Evolutionary conservation across 2,797 vertebrate species (phyloP), one percentile per base, ranked within the genome.

Genomic region (Bovichtus diacanthus): DNA sequence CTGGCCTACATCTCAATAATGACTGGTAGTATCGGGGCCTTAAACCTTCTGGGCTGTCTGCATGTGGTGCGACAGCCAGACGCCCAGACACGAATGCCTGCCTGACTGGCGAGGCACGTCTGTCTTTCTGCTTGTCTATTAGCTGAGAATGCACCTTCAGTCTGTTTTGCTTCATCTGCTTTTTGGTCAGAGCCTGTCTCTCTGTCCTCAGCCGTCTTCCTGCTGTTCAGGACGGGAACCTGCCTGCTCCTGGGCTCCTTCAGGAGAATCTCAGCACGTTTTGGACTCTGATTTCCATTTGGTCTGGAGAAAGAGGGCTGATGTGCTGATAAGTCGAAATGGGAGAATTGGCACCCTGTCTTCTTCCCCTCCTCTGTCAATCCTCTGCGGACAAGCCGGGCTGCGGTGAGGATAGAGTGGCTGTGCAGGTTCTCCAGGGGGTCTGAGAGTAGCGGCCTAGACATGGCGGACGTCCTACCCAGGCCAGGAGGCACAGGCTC

Each of bases 391-490:
- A 77, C 0, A 0, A 92, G 80, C 9, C 91, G 78, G 1, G 90
- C 92, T 0, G 92, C 92, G 0, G 78, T 76, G 53, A 92, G 88
- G 74, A 89, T 67, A 3, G 89, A 83, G 68, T 92, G 72, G 29
- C 8, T n/a, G 12, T 64, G 55, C 9, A 13, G 67, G 25, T 19
- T 53, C 64, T 76, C 59, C 31, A 2, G 34, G 5, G n/a, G 43
- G 1, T 50, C 61, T 5, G 64, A 25, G 4, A 10, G 4, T 0
- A 1, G n/a, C 18, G 68, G n/a, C 3, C 53, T 34, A 0, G 67
- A 13, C 8, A 0, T 13, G 46, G 12, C 2, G 0, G 23, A 18
- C 0, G 3, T 60, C 25, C 55, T 34, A 0, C n/a, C 15, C 12
- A 0, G 11, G 6, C 23, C 61, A 13, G 55, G 9, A 47, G 36